Conservation (phyloP, 2,113 vertebrate genomes). For the Myanophis thanlyinensis region DNA sequence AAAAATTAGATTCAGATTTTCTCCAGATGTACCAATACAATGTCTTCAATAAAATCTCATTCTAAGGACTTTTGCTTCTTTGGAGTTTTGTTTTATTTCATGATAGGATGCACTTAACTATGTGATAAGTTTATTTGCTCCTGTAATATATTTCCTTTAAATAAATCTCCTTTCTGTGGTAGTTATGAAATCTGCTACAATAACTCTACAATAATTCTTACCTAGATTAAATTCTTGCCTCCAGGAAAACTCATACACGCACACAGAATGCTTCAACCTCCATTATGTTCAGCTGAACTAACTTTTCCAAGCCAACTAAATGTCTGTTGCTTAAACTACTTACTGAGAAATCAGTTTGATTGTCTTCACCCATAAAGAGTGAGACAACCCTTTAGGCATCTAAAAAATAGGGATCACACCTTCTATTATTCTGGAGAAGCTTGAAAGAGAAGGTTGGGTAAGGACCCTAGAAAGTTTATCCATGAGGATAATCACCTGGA, state of each 20-base stretch:
- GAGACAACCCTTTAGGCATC: not conserved
- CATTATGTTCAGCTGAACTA: not conserved
- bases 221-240: not conserved
- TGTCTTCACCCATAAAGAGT: not conserved
- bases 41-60: no score
- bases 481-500: not conserved
- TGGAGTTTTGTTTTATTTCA: not conserved
- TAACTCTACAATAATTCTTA: not conserved
- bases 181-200: not conserved
- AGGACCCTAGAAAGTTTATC: not conserved
- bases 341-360: not conserved
- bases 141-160: not conserved
- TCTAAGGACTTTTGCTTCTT: no score
- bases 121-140: not conserved
- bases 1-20: no score
- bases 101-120: not conserved
- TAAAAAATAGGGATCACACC: not conserved
- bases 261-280: not conserved
- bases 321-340: not conserved
- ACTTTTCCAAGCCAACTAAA: not conserved
- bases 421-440: not conserved
- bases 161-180: not conserved
- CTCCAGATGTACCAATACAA: no score
- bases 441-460: not conserved
- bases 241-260: not conserved